Percentiles rank a stretch among this genome's conserved stretches.
These are phyloP conservation scores for Aleiodes testaceus DNA, from an alignment of 2,888 invertebrate genomes.

Conservation along the genomic window DNA sequence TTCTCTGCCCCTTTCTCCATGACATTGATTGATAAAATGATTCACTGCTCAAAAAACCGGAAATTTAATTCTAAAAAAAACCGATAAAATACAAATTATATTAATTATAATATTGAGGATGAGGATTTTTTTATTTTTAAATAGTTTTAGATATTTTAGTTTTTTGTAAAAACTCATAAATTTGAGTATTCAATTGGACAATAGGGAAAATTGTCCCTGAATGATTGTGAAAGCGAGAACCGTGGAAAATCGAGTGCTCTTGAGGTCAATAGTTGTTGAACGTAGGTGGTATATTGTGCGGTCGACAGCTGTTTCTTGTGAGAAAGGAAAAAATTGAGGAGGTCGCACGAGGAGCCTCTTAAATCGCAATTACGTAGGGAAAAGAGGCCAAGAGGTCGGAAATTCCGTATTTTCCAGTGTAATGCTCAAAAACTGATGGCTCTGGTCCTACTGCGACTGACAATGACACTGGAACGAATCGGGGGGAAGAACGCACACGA, in stretches of 20 bases:
- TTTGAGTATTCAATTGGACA: background rate
- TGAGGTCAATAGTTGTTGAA: conserved; percentile 48
- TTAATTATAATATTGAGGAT: too few relatives aligned
- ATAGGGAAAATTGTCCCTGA: conserved; percentile 17
- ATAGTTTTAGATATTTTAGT: background rate
- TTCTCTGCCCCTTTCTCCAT: background rate
- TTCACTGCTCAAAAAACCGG: too few relatives aligned
- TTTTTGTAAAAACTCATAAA: background rate
- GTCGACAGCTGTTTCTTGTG: conserved; percentile 49
- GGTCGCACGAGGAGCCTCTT: conserved; percentile 50
- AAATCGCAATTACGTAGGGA: conserved; percentile 54
- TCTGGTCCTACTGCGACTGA: conserved; percentile 26
- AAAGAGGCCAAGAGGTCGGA: conserved; percentile 12
- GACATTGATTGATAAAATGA: too few relatives aligned
- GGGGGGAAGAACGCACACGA: conserved; percentile 37
- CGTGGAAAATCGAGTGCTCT: conserved; percentile 37
- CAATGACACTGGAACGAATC: conserved; percentile 47
- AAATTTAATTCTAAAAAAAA: too few relatives aligned
- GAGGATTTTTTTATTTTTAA: too few relatives aligned
- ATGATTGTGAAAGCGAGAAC: conserved; percentile 25
- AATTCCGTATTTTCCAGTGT: conserved; percentile 49
- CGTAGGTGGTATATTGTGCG: conserved; percentile 47
- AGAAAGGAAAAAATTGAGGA: conserved; percentile 15
- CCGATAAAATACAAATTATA: too few relatives aligned
- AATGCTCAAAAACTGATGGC: conserved; percentile 51